These are phyloP conservation scores for Odontomyia ornata DNA, from an alignment of 2,888 invertebrate species.

Conservation along the genomic window DNA sequence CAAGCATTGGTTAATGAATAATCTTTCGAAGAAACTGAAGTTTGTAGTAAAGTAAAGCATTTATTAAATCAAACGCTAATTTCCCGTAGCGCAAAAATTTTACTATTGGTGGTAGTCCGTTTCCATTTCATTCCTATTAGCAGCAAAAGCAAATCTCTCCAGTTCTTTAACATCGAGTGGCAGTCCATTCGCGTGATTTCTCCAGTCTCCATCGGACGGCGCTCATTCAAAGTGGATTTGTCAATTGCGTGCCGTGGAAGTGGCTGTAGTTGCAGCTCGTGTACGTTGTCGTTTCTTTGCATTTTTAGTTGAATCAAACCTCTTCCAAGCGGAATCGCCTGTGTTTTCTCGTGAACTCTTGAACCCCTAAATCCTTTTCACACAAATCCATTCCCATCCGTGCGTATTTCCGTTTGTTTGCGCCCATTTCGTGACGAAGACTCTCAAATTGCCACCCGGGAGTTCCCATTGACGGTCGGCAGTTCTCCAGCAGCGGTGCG, in stretches of 20 bases:
- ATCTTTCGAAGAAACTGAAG: too few relatives aligned
- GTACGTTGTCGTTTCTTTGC: conserved; percentile 16
- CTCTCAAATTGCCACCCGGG: conserved; percentile 34
- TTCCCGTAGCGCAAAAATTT: too few relatives aligned
- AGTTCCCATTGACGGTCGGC: conserved; percentile 15
- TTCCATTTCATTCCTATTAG: too few relatives aligned
- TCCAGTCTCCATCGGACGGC: conserved; percentile 13
- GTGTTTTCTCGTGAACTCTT: neutral
- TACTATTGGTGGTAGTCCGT: too few relatives aligned
- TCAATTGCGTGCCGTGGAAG: conserved; percentile 39
- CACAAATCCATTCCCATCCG: neutral
- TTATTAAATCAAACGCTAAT: too few relatives aligned
- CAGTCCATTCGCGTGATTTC: conserved; percentile 5
- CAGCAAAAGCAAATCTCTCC: too few relatives aligned
- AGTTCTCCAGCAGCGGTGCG: conserved; percentile 40
- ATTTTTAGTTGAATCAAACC: conserved; percentile 18
- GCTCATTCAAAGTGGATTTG: conserved; percentile 28
- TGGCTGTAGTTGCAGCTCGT: conserved; percentile 7
- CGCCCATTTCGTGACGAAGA: neutral
- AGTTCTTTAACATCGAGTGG: neutral
- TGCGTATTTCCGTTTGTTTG: neutral
- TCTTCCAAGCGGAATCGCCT: neutral
- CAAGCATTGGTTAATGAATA: too few relatives aligned
- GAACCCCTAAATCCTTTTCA: neutral
- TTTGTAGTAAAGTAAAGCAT: too few relatives aligned